Evolutionary conservation across 2,888 invertebrate species (phyloP), one percentile per base, ranked within the genome.

Genomic region (Sicus ferrugineus): DNA sequence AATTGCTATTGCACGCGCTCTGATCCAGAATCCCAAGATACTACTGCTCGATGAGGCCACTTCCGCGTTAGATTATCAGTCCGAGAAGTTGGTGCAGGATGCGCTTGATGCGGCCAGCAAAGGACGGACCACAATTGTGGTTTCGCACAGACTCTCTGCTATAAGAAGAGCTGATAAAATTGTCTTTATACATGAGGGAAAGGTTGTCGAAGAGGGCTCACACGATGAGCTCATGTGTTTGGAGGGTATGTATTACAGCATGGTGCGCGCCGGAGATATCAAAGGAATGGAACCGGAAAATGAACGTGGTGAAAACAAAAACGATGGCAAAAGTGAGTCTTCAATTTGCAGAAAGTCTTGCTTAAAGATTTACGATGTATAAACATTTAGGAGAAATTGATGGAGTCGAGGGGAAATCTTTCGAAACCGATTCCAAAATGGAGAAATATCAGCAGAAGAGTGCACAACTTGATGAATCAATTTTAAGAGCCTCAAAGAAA

Each of bases 31-130:
- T 75, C 95, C 95, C 0, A 90, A 89, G 76, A 91, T 95, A 72
- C 86, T 93, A 19, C 85, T 93, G 0, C 85, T 93, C 59, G 95
- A 95, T 78, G 95, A 95, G 82, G 94, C 94, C 0, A 95, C 95
- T 0, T 94, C 94, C 0, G 94, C 95, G 0, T 85, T 95, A 73
- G 95, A 95, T 82, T 90, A 92, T 6, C 90, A 91, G 75, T 93
- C 93, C 72, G 95, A 95, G 81, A 89, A 91, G 11, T 89, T 89
- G 68, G 94, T 95, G 1, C 95, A 95, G 82, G 89, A 90, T 54
- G 94, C 95, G 0, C 81, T 95, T 75, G 94, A 95, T 79, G 87
- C 88, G 21, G 94, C 94, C 0, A 89, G 92, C 16, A 87, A 89
- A 75, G 92, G 92, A 2, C 86, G 93, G 62, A 93, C 93, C 72